Conservation (phyloP, 2,113 vertebrate species). For the Condylura cristata region DNA sequence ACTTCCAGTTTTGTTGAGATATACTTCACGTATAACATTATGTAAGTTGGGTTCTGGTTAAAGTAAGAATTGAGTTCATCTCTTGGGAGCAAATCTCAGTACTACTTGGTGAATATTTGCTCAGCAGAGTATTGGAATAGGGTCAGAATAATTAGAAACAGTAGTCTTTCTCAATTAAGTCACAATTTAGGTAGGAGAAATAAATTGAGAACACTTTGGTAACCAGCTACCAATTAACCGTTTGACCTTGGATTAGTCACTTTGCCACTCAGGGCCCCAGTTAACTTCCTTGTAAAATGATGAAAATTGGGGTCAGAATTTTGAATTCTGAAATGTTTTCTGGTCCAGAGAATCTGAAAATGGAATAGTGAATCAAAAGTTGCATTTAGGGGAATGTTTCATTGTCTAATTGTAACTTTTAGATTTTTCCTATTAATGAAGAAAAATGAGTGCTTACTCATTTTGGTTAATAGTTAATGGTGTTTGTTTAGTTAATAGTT, state of each 20-base stretch:
- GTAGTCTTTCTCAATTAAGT: background rate
- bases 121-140: background rate
- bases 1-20: background rate
- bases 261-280: background rate
- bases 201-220: background rate
- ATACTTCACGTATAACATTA: background rate
- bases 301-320: background rate
- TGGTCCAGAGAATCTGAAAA: background rate
- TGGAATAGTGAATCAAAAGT: background rate
- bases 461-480: background rate
- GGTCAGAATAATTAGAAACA: slow-evolving; percentile 21
- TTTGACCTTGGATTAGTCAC: background rate
- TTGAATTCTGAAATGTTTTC: background rate
- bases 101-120: background rate
- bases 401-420: background rate
- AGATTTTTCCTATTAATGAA: background rate
- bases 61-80: background rate
- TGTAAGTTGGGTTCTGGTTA: background rate
- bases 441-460: background rate
- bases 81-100: background rate
- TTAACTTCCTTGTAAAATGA: background rate
- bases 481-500: background rate
- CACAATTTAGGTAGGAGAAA: background rate
- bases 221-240: background rate
- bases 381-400: background rate